Conservation (phyloP, 2,888 invertebrate species). For the Nomada fucata region DNA sequence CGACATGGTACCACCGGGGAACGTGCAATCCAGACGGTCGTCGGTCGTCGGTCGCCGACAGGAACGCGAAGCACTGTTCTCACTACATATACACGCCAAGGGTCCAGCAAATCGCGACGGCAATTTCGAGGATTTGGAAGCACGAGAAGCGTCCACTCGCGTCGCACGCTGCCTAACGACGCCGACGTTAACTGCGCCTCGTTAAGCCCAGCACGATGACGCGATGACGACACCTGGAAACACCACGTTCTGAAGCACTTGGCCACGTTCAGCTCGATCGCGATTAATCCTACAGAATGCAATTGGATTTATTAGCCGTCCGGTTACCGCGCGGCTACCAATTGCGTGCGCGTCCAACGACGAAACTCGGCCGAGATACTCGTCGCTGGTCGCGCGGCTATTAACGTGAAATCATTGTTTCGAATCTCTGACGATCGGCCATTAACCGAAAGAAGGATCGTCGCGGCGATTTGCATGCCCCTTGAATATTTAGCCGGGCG, state of each 20-base stretch:
- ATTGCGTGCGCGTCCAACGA: slow-evolving; percentile 46
- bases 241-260: slow-evolving; percentile 60
- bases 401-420: background rate
- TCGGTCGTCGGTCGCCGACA: slow-evolving; percentile 9
- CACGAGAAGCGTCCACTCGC: slow-evolving; percentile 41
- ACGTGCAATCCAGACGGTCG: slow-evolving; percentile 31
- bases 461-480: background rate
- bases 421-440: background rate
- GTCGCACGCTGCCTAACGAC: slow-evolving; percentile 61
- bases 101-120: slow-evolving; percentile 25
- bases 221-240: slow-evolving; percentile 64
- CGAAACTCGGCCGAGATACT: slow-evolving; percentile 2
- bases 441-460: background rate
- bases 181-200: slow-evolving; percentile 68
- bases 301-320: slow-evolving; percentile 56
- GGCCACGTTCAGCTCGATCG: slow-evolving; percentile 54
- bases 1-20: background rate
- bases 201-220: slow-evolving; percentile 61
- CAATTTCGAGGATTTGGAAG: slow-evolving; percentile 41
- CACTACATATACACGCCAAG: slow-evolving; percentile 20
- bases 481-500: background rate
- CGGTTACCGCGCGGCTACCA: slow-evolving; percentile 33
- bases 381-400: background rate
- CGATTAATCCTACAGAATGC: slow-evolving; percentile 58
- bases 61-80: slow-evolving; percentile 45